phyloP scores from a whole-genome alignment of 2,797 vertebrate species.

The Danio kyathit region DNA sequence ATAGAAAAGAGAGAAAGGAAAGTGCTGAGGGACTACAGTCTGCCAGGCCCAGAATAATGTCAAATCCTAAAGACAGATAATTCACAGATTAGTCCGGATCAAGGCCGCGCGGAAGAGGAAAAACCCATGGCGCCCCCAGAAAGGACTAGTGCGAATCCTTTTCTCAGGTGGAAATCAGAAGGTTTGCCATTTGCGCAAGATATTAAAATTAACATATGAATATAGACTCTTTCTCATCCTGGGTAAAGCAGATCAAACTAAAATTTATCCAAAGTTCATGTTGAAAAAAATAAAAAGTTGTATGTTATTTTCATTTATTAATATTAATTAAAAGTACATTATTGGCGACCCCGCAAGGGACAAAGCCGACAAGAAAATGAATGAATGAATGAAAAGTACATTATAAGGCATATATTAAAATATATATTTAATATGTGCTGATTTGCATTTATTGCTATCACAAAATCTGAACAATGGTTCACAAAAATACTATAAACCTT shows the following conservation, averaged over 20 bases:
- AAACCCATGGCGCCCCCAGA: constrained; percentile 14
- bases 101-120: constrained; percentile 15
- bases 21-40: constrained; percentile 1
- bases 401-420: no score
- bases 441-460: no score
- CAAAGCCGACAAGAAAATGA: no score
- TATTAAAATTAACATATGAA: constrained; percentile 26
- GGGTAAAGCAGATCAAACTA: constrained; percentile 3
- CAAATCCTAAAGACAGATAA: constrained; percentile 47
- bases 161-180: constrained; percentile 35
- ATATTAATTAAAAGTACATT: background rate
- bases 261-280: background rate
- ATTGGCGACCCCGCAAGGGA: no score
- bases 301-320: background rate
- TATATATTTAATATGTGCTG: no score
- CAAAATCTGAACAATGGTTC: no score
- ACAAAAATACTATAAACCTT: no score
- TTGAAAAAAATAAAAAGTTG: background rate
- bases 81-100: constrained; percentile 39
- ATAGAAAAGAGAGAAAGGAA: background rate
- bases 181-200: background rate
- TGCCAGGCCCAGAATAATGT: constrained; percentile 26
- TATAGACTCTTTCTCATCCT: background rate
- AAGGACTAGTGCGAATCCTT: constrained; percentile 23
- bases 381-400: background rate